Evolutionary conservation across 2,888 invertebrate genomes (phyloP), one percentile per base, ranked within the genome.

Genomic region (Megamerina dolium): DNA sequence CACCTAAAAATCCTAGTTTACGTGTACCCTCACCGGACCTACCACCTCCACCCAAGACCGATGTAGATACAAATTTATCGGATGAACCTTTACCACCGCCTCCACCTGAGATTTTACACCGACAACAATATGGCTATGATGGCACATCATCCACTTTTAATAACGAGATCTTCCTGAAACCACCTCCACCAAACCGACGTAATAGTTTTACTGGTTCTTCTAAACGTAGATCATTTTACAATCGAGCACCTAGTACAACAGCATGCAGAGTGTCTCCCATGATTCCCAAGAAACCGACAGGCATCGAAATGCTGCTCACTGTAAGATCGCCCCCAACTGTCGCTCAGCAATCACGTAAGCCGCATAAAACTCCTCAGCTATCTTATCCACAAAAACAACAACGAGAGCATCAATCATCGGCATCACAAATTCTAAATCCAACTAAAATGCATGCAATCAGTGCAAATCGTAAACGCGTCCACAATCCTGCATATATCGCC

Each of bases 1-100:
- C 87, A 10, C 86, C 86, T 4, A 87, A 87, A 68, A 85, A 85
- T 67, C 83, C 85, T 3, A 71, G 83, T 46, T 63, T 80, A 53
- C 72, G 76, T 40, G 67, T 72, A 32, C 73, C 73, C 9, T 72
- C 73, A 41, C 72, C 72, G 2, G 73, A 72, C 45, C 41, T 73
- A 48, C 72, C 73, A 16, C 73, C 72, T n/a, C 71, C 71, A 3
- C 65, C 68, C 16, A 51, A 51, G 2, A 48, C 55, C 3, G 61
- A 61, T 29, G 52, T 60, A 35, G 68, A 68, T 27, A 58, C 56
- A 13, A 61, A 54, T 30, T 59, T 64, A 10, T 64, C 61, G 20
- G 73, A 72, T 35, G 72, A 72, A 45, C 72, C 72, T 5, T 49
- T 72, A 51, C 73, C 72, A 12, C 71, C 71, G 41, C 73, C 73